These are phyloP conservation scores for Euglossa dilemma DNA, from an alignment of 1,140 invertebrate genomes.

Conservation along the genomic window DNA sequence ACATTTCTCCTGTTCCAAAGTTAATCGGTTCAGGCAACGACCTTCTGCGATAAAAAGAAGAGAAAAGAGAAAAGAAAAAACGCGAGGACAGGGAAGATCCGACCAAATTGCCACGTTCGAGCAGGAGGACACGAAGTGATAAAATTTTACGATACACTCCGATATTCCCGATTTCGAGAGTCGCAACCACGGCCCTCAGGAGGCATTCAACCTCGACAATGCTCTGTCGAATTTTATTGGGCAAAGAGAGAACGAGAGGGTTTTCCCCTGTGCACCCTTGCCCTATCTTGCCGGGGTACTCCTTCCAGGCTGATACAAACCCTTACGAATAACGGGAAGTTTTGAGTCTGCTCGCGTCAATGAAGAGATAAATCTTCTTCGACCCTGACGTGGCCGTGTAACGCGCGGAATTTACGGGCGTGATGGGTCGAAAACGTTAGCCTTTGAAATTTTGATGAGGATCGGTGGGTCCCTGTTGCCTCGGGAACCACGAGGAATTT, in stretches of 20 bases:
- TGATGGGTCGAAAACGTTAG: constrained; percentile 2
- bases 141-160: constrained; percentile 62
- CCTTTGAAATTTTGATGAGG: constrained; percentile 39
- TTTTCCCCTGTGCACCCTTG: neutral
- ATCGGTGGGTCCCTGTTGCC: constrained; percentile 8
- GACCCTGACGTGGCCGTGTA: constrained; percentile 3
- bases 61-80: neutral
- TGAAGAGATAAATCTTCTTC: constrained; percentile 46
- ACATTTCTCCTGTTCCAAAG: too few relatives aligned
- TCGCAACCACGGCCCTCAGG: constrained; percentile 18
- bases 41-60: too few relatives aligned
- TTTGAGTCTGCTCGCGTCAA: constrained; percentile 24
- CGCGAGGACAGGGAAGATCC: constrained; percentile 6
- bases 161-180: constrained; percentile 48
- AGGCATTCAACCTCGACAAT: constrained; percentile 1
- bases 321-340: neutral
- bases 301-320: neutral
- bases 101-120: constrained; percentile 20
- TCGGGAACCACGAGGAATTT: neutral
- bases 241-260: neutral
- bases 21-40: too few relatives aligned
- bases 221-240: neutral
- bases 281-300: neutral
- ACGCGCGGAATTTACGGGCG: constrained; percentile 18
- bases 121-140: constrained; percentile 16